Evolutionary conservation across 2,113 vertebrate species (phyloP).

Genomic region (Protomyctophum bolini): DNA sequence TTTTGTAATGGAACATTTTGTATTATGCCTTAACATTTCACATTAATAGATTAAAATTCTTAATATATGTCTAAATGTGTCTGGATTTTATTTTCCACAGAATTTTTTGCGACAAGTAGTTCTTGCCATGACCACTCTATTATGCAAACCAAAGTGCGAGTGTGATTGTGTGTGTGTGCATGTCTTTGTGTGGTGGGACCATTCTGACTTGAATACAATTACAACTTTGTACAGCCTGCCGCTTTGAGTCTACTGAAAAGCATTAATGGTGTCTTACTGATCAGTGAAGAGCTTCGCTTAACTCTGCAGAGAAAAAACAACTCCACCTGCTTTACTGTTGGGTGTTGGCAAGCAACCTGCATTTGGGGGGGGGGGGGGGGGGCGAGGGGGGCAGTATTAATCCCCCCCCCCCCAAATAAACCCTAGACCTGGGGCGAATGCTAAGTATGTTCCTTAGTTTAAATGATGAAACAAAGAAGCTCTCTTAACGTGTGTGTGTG

Average conservation of each 20-base stretch:
- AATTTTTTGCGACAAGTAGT: not conserved
- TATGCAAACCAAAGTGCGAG: not conserved
- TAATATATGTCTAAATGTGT: conserved; percentile 77
- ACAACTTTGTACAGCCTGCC: conserved; percentile 45
- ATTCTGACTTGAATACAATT: conserved; percentile 13
- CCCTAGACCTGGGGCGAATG: conserved; percentile 6
- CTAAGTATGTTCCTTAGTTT: conserved; percentile 7
- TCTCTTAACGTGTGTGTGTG: conserved; percentile 3
- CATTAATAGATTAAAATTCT: conserved; percentile 77
- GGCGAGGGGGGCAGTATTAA: too few relatives aligned
- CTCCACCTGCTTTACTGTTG: conserved; percentile 40
- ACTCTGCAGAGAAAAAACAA: conserved; percentile 25
- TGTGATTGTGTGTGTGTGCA: not conserved
- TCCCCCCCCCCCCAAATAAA: not conserved
- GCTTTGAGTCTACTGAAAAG: conserved; percentile 18
- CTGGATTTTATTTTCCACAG: too few relatives aligned
- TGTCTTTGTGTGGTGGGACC: not conserved
- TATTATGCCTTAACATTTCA: conserved; percentile 80
- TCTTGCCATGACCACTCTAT: not conserved
- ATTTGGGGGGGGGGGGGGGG: not conserved
- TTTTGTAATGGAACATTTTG: conserved; percentile 73
- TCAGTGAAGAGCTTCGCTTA: conserved; percentile 22
- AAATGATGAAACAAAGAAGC: conserved; percentile 19
- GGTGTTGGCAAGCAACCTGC: conserved; percentile 34
- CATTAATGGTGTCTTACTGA: conserved; percentile 45